phyloP scores from a whole-genome alignment of 1,140 invertebrate species.

The Adoxophyes honmai region DNA sequence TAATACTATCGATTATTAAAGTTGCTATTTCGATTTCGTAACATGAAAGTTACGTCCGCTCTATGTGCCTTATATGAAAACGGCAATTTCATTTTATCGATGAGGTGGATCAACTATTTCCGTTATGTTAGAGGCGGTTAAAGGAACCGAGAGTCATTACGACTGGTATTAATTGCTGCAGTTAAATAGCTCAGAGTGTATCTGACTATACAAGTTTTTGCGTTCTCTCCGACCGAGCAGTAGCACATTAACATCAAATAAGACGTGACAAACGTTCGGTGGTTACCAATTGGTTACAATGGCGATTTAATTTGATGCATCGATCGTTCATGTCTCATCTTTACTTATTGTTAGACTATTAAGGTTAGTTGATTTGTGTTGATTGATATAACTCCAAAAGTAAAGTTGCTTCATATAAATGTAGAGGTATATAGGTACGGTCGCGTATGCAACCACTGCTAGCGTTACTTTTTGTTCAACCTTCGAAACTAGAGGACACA shows the following conservation, averaged over 20 bases:
- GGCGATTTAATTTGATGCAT: slow-evolving; percentile 48
- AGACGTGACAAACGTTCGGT: slow-evolving; percentile 14
- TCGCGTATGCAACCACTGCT: too few species aligned
- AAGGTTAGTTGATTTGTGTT: slow-evolving; percentile 14
- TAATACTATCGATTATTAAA: slow-evolving; percentile 2
- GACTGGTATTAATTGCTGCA: slow-evolving; percentile 11
- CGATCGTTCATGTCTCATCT: slow-evolving; percentile 24
- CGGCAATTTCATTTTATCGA: slow-evolving; percentile 10
- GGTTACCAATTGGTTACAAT: slow-evolving; percentile 51
- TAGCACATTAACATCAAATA: slow-evolving; percentile 9
- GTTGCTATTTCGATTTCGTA: background rate
- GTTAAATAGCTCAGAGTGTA: slow-evolving; percentile 14
- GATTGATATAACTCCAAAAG: background rate
- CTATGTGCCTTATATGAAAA: slow-evolving; percentile 12
- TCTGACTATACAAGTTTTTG: slow-evolving; percentile 13
- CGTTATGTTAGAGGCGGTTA: slow-evolving; percentile 14
- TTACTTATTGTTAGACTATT: slow-evolving; percentile 15
- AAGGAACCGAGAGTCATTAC: slow-evolving; percentile 13
- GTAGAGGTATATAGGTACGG: too few species aligned
- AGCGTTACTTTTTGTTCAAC: too few species aligned
- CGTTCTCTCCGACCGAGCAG: background rate
- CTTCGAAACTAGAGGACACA: too few species aligned
- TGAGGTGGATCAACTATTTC: slow-evolving; percentile 19
- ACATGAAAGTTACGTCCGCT: background rate
- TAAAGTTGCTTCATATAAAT: too few species aligned